These are phyloP conservation scores for Chesias legatella DNA, from an alignment of 2,888 invertebrate species.

Conservation along the genomic window DNA sequence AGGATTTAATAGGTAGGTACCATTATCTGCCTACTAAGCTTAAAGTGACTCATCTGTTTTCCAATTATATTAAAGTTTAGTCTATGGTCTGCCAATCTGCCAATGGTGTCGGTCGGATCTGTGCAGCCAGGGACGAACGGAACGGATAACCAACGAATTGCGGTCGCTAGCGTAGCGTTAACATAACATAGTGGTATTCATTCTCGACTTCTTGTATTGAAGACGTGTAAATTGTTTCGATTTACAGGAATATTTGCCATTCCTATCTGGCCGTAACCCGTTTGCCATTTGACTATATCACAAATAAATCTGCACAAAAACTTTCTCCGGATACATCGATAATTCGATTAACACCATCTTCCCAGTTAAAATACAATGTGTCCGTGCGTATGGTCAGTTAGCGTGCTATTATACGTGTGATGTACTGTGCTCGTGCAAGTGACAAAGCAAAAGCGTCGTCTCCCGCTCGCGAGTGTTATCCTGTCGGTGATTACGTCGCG, in stretches of 20 bases:
- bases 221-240: constrained; percentile 55
- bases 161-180: constrained; percentile 32
- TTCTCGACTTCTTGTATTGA: constrained; percentile 54
- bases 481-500: constrained; percentile 72
- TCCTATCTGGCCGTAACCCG: constrained; percentile 31
- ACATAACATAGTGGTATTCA: constrained; percentile 34
- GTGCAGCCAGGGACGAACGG: constrained; percentile 5
- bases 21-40: too few relatives aligned
- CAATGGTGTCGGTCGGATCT: constrained; percentile 1
- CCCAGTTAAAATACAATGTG: constrained; percentile 60
- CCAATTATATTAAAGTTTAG: constrained; percentile 1
- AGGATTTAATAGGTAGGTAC: too few relatives aligned
- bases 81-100: constrained; percentile 11
- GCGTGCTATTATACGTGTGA: constrained; percentile 55
- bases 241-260: constrained; percentile 42
- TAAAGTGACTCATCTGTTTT: constrained; percentile 1
- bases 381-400: constrained; percentile 62
- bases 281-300: constrained; percentile 39
- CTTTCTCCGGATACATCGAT: constrained; percentile 73
- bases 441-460: constrained; percentile 72
- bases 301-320: constrained; percentile 39
- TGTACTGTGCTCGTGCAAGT: constrained; percentile 70
- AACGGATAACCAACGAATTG: constrained; percentile 10
- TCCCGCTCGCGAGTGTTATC: constrained; percentile 73
- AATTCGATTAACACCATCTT: constrained; percentile 67